phyloP scores from a whole-genome alignment of 2,888 invertebrate species.

The Deladenus siricidicola region DNA sequence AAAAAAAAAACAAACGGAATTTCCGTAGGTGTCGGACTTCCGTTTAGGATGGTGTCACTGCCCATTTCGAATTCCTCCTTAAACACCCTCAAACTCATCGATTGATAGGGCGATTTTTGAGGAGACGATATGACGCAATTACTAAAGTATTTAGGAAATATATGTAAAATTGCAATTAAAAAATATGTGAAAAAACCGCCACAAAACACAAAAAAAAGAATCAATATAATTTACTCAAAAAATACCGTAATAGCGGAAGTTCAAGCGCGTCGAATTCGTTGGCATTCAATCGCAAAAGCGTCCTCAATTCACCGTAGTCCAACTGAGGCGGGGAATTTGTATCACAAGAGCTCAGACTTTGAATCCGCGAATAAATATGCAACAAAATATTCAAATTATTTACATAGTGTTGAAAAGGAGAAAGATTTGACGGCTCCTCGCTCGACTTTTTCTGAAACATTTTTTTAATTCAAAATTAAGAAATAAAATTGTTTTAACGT shows the following conservation, averaged over 20 bases:
- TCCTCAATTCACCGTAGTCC: slow-evolving; percentile 5
- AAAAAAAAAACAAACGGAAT: background rate
- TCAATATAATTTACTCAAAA: too few relatives aligned
- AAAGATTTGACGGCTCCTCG: background rate
- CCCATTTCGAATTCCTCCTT: slow-evolving; percentile 10
- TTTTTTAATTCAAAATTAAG: too few relatives aligned
- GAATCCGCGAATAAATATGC: slow-evolving; percentile 1
- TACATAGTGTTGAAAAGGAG: background rate
- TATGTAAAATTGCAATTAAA: too few relatives aligned
- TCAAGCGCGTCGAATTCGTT: slow-evolving; percentile 7
- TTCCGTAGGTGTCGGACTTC: background rate
- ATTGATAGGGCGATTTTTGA: background rate
- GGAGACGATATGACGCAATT: background rate
- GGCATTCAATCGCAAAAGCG: slow-evolving; percentile 7
- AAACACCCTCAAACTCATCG: slow-evolving; percentile 4
- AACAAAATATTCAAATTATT: background rate
- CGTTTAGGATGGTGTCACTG: background rate
- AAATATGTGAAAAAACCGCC: too few relatives aligned
- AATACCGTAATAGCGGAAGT: background rate
- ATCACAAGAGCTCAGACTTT: background rate
- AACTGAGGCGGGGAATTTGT: background rate
- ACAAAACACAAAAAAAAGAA: too few relatives aligned
- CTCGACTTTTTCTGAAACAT: too few relatives aligned
- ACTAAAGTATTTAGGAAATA: too few relatives aligned
- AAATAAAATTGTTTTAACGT: too few relatives aligned